Base-by-base conservation (phyloP, 2,888 invertebrate genomes). In the Oscheius sp. region DNA sequence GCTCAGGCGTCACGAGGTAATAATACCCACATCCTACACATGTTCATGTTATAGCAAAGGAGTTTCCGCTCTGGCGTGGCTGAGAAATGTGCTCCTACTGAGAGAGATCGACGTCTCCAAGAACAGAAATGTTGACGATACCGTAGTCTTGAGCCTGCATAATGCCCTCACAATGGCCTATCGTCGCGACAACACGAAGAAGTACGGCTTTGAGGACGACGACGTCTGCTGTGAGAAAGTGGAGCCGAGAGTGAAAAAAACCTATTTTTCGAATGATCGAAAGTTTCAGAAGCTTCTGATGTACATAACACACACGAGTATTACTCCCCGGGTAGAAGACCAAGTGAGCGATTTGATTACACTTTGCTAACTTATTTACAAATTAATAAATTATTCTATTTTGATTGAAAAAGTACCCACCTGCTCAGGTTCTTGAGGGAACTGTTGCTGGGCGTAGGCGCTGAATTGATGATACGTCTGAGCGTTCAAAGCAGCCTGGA, bases 401-500 rank as follows among this genome's bases (percentile, higher is more conserved):
- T 32, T n/a, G 3, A 3, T 3, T 68, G 32, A 68, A 50, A 51
- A 51, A 53, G 11, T 51, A 68, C 57, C 29, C 79, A 92, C 92
- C 91, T 92, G 92, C 77, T 92, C 91, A 51, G 91, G 90, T 87
- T 92, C 92, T 55, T 91, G 92, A 29, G 93, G 93, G 86, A 91
- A 92, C 89, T 98, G 98, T 89, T 97, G 96, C 86, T 96, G 95
- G 0, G 98, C 95, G 90, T 99, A 96, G 75, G 93, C 92, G 88
- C 93, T 93, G 89, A 96, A 96, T 89, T 96, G 95, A 81, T 93
- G 92, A 90, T 94, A 96, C 10, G 91, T 91, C 82, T 92, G 91
- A 87, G 95, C 94, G 90, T 99, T 99, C 21, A 99, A 91, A 1
- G 96, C 96, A 89, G 96, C 96, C 91, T 98, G 95, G 88, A 99